A percentile compares a stretch with the other conserved stretches of the same genome.
Evolutionary conservation across 2,797 vertebrate species (phyloP).

Genomic region (Buphagus erythrorhynchus): DNA sequence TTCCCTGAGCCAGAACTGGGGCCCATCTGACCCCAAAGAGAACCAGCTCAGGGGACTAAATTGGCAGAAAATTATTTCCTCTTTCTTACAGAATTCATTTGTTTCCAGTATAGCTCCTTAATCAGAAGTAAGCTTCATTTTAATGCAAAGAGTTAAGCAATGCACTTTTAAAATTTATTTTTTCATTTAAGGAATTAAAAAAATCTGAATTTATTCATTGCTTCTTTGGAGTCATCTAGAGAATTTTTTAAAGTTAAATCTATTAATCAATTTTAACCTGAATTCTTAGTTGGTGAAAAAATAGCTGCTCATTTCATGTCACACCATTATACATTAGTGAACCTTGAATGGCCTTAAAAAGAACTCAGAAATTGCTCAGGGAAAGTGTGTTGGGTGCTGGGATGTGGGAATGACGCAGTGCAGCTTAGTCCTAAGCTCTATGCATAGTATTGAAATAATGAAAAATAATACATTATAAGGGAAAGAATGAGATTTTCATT

Average conservation of each 20-base stretch:
- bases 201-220: neutral
- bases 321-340: neutral
- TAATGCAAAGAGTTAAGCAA: neutral
- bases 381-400: neutral
- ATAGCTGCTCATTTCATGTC: neutral
- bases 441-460: neutral
- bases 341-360: neutral
- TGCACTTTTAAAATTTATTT: accelerated
- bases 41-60: neutral
- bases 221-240: neutral
- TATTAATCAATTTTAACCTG: neutral
- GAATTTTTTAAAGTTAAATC: neutral
- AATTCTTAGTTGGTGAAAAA: neutral
- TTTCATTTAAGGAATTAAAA: neutral
- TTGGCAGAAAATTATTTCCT: neutral
- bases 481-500: neutral
- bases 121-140: neutral
- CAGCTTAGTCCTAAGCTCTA: neutral
- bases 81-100: neutral
- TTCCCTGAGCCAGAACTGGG: neutral
- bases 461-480: neutral
- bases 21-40: neutral
- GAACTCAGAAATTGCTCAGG: neutral
- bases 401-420: neutral
- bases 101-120: neutral